Base-by-base conservation (phyloP, 2,797 vertebrate genomes). In the Hippoglossus hippoglossus region DNA sequence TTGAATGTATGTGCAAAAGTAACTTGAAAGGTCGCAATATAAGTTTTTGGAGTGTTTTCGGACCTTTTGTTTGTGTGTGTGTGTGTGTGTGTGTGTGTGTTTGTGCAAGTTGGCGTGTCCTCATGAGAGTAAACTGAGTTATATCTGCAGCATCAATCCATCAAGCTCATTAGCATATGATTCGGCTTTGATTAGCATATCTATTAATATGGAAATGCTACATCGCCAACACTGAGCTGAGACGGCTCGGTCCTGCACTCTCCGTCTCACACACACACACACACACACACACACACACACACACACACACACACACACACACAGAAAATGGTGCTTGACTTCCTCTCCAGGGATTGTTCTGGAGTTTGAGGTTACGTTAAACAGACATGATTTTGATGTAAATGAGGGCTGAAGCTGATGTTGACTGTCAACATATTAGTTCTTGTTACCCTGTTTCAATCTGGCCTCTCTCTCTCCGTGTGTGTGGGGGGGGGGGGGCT, bases 161-260 rank as follows among this genome's bases (percentile, higher is more conserved):
- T 93, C 91, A 80, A 72, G 19, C 85, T 90, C 69, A 94, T 95
- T 94, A 92, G 87, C 92, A 93, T 93, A 79, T 80, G 78, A 81
- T 90, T 90, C 85, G 73, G 73, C 70, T 90, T 75, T 82, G 81
- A 94, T 95, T 94, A 92, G 89, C 92, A 94, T 91, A 89, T 76
- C 84, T 88, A 93, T 93, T 91, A 93, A 93, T 88, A 93, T 94
- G 91, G 87, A 92, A 92, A 93, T 93, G 66, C 36, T 16, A 84
- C 77, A 84, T 88, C 81, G 65, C 79, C 75, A 79, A 84, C 86
- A 75, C 64, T 68, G 75, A 85, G 77, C 64, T 67, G 59, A 72
- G 74, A 75, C 60, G 22, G 71, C 62, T 77, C 28, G 28, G 64
- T 72, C 50, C 69, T 83, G 13, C 70, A 68, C 71, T 51, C 57